These are phyloP conservation scores for Urocolius indicus DNA, from an alignment of 2,113 vertebrate species.

Conservation along the genomic window DNA sequence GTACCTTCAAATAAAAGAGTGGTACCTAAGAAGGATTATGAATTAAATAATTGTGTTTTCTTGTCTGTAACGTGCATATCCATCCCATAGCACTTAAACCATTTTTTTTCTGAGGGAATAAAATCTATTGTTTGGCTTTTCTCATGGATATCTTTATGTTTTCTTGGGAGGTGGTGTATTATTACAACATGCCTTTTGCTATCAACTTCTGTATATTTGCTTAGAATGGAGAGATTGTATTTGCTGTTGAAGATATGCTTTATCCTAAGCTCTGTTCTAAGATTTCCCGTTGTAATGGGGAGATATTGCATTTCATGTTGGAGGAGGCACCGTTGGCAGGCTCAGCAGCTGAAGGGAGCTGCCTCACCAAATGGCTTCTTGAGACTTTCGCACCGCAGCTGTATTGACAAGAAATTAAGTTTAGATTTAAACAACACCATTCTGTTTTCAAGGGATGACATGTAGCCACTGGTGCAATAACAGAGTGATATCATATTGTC, in stretches of 20 bases:
- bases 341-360: slow-evolving; percentile 36
- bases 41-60: neutral
- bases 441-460: slow-evolving; percentile 51
- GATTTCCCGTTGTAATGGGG: neutral
- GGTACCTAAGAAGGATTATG: neutral
- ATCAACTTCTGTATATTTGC: neutral
- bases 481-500: slow-evolving; percentile 53
- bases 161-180: neutral
- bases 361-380: neutral
- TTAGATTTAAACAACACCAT: neutral
- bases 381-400: slow-evolving; percentile 48
- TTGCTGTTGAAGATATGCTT: neutral
- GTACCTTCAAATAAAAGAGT: neutral
- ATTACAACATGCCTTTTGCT: neutral
- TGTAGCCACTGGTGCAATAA: slow-evolving; percentile 31
- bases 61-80: neutral
- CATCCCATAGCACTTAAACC: neutral
- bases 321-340: neutral
- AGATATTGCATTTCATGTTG: neutral
- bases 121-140: neutral
- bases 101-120: slow-evolving; percentile 8
- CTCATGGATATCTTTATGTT: neutral
- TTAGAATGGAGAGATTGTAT: neutral
- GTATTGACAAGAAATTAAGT: slow-evolving; percentile 39
- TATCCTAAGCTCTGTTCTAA: neutral